Percentiles rank a stretch among this genome's conserved stretches.
phyloP scores from a whole-genome alignment of 2,113 vertebrate species.

The Clinocottus analis region DNA sequence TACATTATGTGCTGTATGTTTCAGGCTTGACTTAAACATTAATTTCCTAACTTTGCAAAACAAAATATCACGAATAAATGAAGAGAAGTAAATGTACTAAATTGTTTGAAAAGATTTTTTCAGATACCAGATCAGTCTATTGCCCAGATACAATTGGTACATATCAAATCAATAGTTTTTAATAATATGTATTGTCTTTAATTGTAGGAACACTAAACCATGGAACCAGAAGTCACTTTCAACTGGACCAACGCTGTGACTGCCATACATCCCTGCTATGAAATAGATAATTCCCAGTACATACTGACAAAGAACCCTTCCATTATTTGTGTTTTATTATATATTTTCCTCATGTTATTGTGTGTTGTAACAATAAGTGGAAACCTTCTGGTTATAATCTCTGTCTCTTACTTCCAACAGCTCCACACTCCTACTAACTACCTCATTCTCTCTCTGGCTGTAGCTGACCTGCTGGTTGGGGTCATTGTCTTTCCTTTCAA shows the following conservation, averaged over 20 bases:
- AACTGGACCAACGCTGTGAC: background rate
- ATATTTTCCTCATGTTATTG: constrained; percentile 29
- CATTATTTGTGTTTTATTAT: constrained; percentile 19
- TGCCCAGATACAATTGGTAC: too few relatives aligned
- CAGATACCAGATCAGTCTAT: too few relatives aligned
- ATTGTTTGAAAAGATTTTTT: too few relatives aligned
- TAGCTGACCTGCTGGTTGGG: constrained; percentile 46
- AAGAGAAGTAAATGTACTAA: background rate
- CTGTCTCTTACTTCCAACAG: constrained; percentile 48
- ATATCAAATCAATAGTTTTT: background rate
- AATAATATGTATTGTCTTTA: background rate
- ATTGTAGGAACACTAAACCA: background rate
- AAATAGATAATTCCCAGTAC: background rate
- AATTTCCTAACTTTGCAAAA: background rate
- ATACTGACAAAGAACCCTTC: constrained; percentile 25
- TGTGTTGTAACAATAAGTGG: constrained; percentile 36
- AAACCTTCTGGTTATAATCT: constrained; percentile 53
- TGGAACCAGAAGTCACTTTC: background rate
- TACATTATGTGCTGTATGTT: background rate
- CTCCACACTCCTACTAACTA: constrained; percentile 51
- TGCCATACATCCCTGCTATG: constrained; percentile 48
- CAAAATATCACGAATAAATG: background rate
- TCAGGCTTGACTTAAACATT: background rate
- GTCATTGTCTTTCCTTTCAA: constrained; percentile 38
- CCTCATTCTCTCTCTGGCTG: constrained; percentile 49